Evolutionary conservation across 2,888 invertebrate species (phyloP), one percentile per base, ranked within the genome.

Genomic region (Drosophila paracracens): DNA sequence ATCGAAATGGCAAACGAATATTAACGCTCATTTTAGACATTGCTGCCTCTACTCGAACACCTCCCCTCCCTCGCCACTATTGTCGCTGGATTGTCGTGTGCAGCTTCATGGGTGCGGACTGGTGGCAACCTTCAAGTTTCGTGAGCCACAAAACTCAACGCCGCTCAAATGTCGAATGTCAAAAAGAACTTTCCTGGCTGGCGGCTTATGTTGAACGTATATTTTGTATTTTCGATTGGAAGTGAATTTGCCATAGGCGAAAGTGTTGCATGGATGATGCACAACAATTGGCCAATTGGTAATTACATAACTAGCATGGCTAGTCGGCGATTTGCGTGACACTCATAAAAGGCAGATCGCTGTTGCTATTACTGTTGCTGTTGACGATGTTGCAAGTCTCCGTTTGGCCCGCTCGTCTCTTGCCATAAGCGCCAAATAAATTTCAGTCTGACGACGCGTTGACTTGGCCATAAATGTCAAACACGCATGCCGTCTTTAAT

Each of bases 121-220:
- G 77, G 77, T 65, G 66, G 75, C 80, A 85, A 88, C 85, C 88
- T 85, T 85, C 85, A 81, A 88, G 76, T 70, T 61, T 74, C 73
- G 77, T 81, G 77, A 76, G 73, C 48, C 40, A 40, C 50, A 67
- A 51, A 58, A 53, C 52, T 40, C 48, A 40, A 16, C 16, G 52
- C 51, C 25, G 60, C 25, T 35, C 6, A 89, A 85, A 85, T 89
- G 85, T 89, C 88, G 89, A 74, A 89, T 71, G 85, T 71, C 35
- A 56, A 69, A 56, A 21, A 89, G 88, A 85, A 88, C 89, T 84
- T 87, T 84, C 85, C 88, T 59, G 56, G n/a, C 33, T 31, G 31
- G 31, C 31, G 31, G 1, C 31, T 33, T 0, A 33, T 33, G 33
- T 33, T 33, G 33, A 11, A 33, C 33, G 33, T 11, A 11, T 33